Evolutionary conservation across 2,888 invertebrate species (phyloP), one percentile per base, ranked within the genome.

Genomic region (Baronia brevicornis): DNA sequence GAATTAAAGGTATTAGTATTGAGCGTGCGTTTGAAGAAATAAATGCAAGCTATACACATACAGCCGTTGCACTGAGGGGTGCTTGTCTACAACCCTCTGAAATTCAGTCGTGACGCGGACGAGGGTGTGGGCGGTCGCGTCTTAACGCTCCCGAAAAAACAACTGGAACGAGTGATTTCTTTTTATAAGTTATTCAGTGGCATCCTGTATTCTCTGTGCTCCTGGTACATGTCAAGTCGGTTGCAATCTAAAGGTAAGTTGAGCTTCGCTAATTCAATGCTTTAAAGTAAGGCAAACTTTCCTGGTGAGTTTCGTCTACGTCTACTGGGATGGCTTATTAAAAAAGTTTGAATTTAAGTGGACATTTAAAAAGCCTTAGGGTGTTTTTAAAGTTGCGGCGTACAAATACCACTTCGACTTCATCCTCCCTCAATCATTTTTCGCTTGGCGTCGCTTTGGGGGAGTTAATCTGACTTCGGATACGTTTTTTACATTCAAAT

Each of bases 361-460:
- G 11, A 32, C 25, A 26, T 32, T 32, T 20, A n/a, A 15, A 13
- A 24, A 34, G 12, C 10, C 18, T 19, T 12, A 3, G 29, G 29
- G 20, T 17, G 12, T 29, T 20, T 29, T 35, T 30, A 26, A 35
- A 35, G 26, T 25, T 29, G 15, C 15, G 31, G 4, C 22, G 25
- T 30, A 15, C 12, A 30, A 22, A 36, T 14, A 17, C 14, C 27
- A 23, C 13, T 13, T 19, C n/a, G n/a, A 22, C 15, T 4, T 31
- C 15, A 30, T 27, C 26, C 21, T 21, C 26, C 35, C 29, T 30
- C 35, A n/a, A 36, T 30, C 27, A 18, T 36, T 36, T 31, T 31
- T 22, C 27, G 30, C 29, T 36, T 36, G 24, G 31, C 31, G 19
- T 36, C 26, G 23, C 30, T 36, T 27, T 10, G 19, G 31, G n/a